A percentile compares a stretch with the other conserved stretches of the same genome.
These are phyloP conservation scores for Ceratina japonica DNA, from an alignment of 1,140 invertebrate genomes.

Conservation along the genomic window DNA sequence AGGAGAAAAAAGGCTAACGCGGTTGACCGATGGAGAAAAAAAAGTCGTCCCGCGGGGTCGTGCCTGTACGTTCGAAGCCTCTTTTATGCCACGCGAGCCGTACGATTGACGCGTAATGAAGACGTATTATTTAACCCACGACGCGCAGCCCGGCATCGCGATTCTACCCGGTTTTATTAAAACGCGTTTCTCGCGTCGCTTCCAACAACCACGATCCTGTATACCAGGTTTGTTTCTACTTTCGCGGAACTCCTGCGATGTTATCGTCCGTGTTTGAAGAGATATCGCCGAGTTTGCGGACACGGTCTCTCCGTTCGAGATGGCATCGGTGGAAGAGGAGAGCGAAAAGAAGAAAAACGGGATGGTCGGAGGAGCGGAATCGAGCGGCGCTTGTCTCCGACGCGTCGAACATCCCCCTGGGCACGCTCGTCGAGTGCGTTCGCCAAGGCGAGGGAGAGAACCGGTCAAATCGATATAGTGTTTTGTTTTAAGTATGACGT, in stretches of 20 bases:
- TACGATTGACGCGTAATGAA: constrained; percentile 62
- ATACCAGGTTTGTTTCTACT: too few species aligned
- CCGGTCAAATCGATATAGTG: constrained; percentile 71
- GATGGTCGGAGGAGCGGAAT: constrained; percentile 53
- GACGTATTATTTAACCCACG: constrained; percentile 61
- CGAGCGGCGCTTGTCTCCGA: constrained; percentile 74
- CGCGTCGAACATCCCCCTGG: constrained; percentile 53
- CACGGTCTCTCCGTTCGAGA: neutral
- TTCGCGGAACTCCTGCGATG: neutral
- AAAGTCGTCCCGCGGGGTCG: constrained; percentile 48
- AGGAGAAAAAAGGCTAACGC: constrained; percentile 20
- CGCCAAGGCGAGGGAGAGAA: constrained; percentile 63
- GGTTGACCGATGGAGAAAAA: constrained; percentile 33
- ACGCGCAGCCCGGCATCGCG: constrained; percentile 17
- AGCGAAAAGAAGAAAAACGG: constrained; percentile 10
- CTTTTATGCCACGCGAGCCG: constrained; percentile 64
- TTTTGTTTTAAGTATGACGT: constrained; percentile 66
- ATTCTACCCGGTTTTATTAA: neutral
- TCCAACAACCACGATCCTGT: neutral
- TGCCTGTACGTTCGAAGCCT: constrained; percentile 36
- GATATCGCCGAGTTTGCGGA: neutral
- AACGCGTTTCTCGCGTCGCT: neutral
- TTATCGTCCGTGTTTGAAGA: neutral
- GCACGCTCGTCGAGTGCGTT: constrained; percentile 51
- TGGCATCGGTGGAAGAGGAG: neutral